Evolutionary conservation across 2,888 invertebrate species (phyloP).

Genomic region (Ariolimax columbianus): DNA sequence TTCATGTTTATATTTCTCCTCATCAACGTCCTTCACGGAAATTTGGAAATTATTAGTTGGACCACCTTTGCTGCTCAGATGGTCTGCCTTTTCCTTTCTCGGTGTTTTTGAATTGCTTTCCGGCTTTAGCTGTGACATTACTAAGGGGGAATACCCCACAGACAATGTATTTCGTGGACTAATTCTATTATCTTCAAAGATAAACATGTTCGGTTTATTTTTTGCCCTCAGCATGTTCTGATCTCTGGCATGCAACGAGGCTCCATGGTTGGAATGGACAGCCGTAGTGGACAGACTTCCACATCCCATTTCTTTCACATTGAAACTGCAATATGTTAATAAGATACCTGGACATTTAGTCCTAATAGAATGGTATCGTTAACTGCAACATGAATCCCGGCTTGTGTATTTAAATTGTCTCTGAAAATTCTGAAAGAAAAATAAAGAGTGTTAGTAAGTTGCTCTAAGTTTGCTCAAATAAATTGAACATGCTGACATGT

Average conservation of each 20-base stretch:
- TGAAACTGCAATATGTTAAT: neutral
- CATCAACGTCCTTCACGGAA: neutral
- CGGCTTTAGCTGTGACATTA: neutral
- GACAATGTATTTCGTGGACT: neutral
- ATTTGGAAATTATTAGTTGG: neutral
- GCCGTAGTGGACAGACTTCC: neutral
- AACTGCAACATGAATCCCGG: neutral
- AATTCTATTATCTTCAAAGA: too few relatives aligned
- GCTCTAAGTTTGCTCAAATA: too few relatives aligned
- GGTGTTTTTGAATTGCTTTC: neutral
- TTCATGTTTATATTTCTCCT: neutral
- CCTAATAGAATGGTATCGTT: neutral
- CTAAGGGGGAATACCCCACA: neutral
- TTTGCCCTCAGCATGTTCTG: neutral
- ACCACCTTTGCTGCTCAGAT: neutral
- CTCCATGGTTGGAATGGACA: neutral
- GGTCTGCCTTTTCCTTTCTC: neutral
- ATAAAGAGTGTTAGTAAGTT: too few relatives aligned
- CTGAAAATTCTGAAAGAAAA: too few relatives aligned
- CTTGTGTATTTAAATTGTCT: too few relatives aligned
- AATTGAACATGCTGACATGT: too few relatives aligned
- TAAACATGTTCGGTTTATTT: neutral
- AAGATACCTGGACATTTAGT: neutral
- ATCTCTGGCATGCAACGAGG: neutral
- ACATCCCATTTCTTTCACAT: slow-evolving; percentile 1